A percentile compares a stretch with the other conserved stretches of the same genome.
These are phyloP conservation scores for Thecophora atra DNA, from an alignment of 2,888 invertebrate genomes.

Conservation along the genomic window DNA sequence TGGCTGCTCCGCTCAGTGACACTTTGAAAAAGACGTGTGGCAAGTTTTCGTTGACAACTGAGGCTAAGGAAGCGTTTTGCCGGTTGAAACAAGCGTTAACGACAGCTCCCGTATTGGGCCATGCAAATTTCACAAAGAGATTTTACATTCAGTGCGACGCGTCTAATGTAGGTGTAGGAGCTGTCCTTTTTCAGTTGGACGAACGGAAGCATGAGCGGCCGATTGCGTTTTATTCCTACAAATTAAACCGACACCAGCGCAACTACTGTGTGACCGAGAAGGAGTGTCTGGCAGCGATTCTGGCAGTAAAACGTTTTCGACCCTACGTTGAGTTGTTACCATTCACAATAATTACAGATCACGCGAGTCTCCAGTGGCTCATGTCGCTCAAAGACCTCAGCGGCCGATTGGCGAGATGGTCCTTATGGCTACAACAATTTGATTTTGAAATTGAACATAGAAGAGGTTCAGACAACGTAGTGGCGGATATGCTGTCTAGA, in stretches of 20 bases:
- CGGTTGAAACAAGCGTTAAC: slow-evolving; percentile 13
- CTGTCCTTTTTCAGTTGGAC: background rate
- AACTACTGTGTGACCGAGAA: slow-evolving; percentile 35
- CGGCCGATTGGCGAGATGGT: slow-evolving; percentile 16
- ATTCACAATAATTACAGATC: slow-evolving; percentile 42
- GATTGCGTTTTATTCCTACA: too few species aligned
- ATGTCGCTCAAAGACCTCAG: slow-evolving; percentile 13
- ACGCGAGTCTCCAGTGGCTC: slow-evolving; percentile 50
- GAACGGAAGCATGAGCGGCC: background rate
- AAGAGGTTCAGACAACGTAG: slow-evolving; percentile 7
- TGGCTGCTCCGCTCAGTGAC: background rate
- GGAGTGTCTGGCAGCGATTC: slow-evolving; percentile 26
- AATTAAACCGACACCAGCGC: slow-evolving; percentile 8
- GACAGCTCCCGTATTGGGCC: background rate
- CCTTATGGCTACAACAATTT: slow-evolving; percentile 14
- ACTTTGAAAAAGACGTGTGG: background rate
- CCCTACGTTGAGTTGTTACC: slow-evolving; percentile 29
- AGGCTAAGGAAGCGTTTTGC: background rate
- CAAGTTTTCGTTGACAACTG: slow-evolving; percentile 5
- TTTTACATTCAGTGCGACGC: slow-evolving; percentile 16
- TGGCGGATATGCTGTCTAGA: slow-evolving; percentile 2
- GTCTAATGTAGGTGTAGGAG: background rate
- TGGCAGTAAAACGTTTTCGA: slow-evolving; percentile 28
- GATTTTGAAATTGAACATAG: slow-evolving; percentile 16
- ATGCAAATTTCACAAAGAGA: background rate